Base-by-base conservation (phyloP, 2,888 invertebrate genomes). In the Drosophila histrio region DNA sequence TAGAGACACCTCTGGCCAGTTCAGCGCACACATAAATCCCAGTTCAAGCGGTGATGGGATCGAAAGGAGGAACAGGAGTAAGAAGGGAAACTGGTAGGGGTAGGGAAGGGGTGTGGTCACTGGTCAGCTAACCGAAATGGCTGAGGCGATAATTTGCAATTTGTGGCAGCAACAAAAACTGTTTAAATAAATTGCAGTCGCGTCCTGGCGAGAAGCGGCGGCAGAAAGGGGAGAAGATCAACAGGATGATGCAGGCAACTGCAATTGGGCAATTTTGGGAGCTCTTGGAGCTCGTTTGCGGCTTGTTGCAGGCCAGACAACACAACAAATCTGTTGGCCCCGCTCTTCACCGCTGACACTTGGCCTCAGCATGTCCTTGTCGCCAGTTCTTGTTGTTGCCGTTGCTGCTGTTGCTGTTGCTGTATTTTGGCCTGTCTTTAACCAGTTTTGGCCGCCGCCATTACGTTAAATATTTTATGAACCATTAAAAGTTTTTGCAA, bases 391-490 rank as follows among this genome's bases (percentile, higher is more conserved):
- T 44, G 43, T 21, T 34, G 34, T 3, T 34, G 28, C 6, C 24
- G 24, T 15, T 43, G 47, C 21, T 47, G 47, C n/a, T 30, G 46
- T 30, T 46, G 3, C 19, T 59, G 50, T 72, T 64, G 63, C 17
- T 19, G n/a, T n/a, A 17, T 72, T 70, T 77, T 67, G 63, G 61
- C 75, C 49, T 63, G 85, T 87, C 86, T 79, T 81, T 85, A 81
- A 87, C 79, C 58, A 59, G 86, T 82, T 82, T 59, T 77, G 79
- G 80, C 54, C 58, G 46, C 24, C 65, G 72, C 75, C 88, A 88
- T 88, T 85, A 85, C 69, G 82, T 88, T 88, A 87, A 88, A 85
- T 85, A 88, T 85, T 85, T 88, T 85, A 85, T 85, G 85, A 85
- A 82, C 89, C 87, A 88, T 85, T 85, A 85, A 85, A 85, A 88